A percentile compares a stretch with the other conserved stretches of the same genome.
Evolutionary conservation across 2,113 vertebrate genomes (phyloP).

Genomic region (Cricetomys ansorgei): DNA sequence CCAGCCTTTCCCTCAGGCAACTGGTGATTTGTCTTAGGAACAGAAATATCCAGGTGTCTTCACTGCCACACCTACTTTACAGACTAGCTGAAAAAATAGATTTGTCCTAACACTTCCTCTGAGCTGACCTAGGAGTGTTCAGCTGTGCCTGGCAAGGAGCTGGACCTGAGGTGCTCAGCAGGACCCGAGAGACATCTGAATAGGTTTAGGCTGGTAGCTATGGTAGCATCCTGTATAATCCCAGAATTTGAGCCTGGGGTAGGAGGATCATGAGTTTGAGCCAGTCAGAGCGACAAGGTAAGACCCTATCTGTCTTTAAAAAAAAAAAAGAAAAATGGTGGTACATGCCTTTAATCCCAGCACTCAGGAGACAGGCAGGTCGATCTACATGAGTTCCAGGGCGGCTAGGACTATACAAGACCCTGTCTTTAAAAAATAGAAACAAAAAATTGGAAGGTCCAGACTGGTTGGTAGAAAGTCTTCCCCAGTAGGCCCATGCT

Average conservation of each 20-base stretch:
- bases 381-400: background rate
- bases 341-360: background rate
- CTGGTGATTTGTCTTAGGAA: background rate
- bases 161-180: background rate
- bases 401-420: background rate
- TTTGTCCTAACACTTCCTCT: background rate
- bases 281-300: background rate
- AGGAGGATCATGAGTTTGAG: background rate
- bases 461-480: background rate
- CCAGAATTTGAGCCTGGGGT: background rate
- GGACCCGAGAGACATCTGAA: background rate
- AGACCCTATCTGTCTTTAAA: background rate
- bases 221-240: background rate
- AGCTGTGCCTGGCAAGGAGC: background rate
- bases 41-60: background rate
- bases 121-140: background rate
- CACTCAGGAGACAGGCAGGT: background rate
- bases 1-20: background rate
- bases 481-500: background rate
- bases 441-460: background rate
- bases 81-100: background rate
- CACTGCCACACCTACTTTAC: background rate
- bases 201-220: background rate
- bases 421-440: no score
- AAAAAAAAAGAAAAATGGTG: background rate